Evolutionary conservation across 2,797 vertebrate genomes (phyloP), one percentile per base, ranked within the genome.

Genomic region (Peromyscus melanophrys): DNA sequence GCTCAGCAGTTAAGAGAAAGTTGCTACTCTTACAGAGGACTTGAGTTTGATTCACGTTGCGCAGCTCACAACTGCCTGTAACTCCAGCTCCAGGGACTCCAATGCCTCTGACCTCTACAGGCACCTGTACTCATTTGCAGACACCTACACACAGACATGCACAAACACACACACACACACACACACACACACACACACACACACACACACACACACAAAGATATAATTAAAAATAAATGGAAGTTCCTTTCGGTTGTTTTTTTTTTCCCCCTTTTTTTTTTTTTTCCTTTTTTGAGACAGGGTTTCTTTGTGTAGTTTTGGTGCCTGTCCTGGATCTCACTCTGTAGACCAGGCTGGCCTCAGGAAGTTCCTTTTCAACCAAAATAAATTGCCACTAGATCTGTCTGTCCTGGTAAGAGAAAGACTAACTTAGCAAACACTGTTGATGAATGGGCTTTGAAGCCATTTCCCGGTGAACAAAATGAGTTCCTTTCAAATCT

Each of bases 401-500:
- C 40, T 89, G 27, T 40, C 77, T 92, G 16, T 3, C 27, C 12
- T 80, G 52, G 67, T 65, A 31, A 55, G 17, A 84, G n/a, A 55
- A 61, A 27, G 13, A 49, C 23, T 78, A 49, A 80, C 46, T 37
- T 89, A 40, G 12, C 40, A 46, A 43, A 86, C 1, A 27, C 29
- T 69, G 1, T 34, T 85, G 27, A 63, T 46, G 71, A 37, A 55
- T 55, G 34, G 49, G 23, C 43, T 92, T 77, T 43, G 46, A 90
- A 89, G 37, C 37, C 21, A 31, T 81, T 57, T 43, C 57, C 69
- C 55, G 77, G 57, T 59, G 21, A 88, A 37, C 4, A 55, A 4
- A 61, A 65, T 82, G 61, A 92, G 52, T 37, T 55, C 27, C n/a
- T 96, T 94, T 12, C 43, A 94, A 49, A 80, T 69, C 57, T 43